Evolutionary conservation across 2,888 invertebrate species (phyloP), one percentile per base, ranked within the genome.

Genomic region (Lysandra bellargus): DNA sequence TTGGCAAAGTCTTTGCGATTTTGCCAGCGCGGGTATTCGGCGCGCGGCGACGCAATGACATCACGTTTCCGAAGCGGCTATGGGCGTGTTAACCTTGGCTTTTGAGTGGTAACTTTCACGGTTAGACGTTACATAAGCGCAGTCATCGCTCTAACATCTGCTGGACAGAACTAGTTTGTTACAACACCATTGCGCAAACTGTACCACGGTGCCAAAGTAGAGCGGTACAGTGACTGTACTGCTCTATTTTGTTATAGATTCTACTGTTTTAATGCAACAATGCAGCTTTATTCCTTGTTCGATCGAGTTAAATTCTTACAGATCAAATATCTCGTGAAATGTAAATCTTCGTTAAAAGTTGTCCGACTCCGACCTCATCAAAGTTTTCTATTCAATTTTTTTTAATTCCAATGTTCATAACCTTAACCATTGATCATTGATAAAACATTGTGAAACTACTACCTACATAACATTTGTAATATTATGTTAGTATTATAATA

Each of bases 61-160:
- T 57, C 60, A 40, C 37, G 57, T 77, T 57, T 77, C 17, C 14
- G 69, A 69, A 33, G 33, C 33, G 69, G 33, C 69, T 37, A 92
- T 90, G 92, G 93, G 90, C 92, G 87, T 86, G 89, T 86, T 93
- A 93, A 94, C 94, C 94, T 94, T 94, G 94, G 94, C 93, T 93
- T 93, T 94, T 93, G 93, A 93, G 91, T 91, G 92, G 91, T 89
- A 91, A 94, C 94, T 94, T 94, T 94, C 94, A 94, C 94, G 94
- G 94, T 94, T 94, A 93, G 93, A 91, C 92, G 92, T 86, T 93
- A 93, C 91, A 92, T 93, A 92, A 94, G 93, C 85, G 88, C 85
- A 86, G 86, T 85, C 86, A 84, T 79, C 80, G 80, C 74, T 76
- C 81, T 79, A 85, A 87, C 90, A 88, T 89, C 91, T 90, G 88